Evolutionary conservation across 1,140 invertebrate species (phyloP), one percentile per base, ranked within the genome.

Genomic region (Oncopeltus fasciatus): DNA sequence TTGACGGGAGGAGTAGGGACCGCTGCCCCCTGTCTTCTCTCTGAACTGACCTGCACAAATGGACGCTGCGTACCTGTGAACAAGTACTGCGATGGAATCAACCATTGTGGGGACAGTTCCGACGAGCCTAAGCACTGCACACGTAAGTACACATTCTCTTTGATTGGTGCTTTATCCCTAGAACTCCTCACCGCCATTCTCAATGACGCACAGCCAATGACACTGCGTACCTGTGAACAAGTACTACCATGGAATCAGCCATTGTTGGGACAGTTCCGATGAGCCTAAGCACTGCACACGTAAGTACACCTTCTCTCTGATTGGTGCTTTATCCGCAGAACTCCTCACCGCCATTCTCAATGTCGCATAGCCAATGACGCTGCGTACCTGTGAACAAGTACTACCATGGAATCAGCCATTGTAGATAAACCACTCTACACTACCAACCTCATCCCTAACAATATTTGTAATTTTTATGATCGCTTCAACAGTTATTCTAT

Each of bases 121-220:
- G 89, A 93, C 72, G 90, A 93, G 72, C 83, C 86, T 28, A 78
- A 86, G 68, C 85, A 85, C 72, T 92, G 90, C 71, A 87, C 88
- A 73, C 86, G 90, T 93, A 74, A 89, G 88, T 87, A 67, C 38
- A 24, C n/a, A n/a, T n/a, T n/a, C n/a, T n/a, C n/a, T n/a, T n/a
- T n/a, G n/a, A n/a, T n/a, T n/a, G n/a, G n/a, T n/a, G n/a, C n/a
- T n/a, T n/a, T n/a, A n/a, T n/a, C n/a, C n/a, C n/a, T n/a, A n/a
- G n/a, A n/a, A n/a, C 44, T 62, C 70, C 65, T 92, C 88, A 72
- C 80, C 82, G 60, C 79, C 88, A 67, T 88, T 85, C 59, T 87
- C 92, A 72, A 90, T 85, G 73, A 76, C 80, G 64, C 91, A 88
- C 74, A 76, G 75, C 63, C 91, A 90, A 74, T 84, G 83, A 60